Conservation (phyloP, 2,888 invertebrate species). For the Ischnus inquisitorius region DNA sequence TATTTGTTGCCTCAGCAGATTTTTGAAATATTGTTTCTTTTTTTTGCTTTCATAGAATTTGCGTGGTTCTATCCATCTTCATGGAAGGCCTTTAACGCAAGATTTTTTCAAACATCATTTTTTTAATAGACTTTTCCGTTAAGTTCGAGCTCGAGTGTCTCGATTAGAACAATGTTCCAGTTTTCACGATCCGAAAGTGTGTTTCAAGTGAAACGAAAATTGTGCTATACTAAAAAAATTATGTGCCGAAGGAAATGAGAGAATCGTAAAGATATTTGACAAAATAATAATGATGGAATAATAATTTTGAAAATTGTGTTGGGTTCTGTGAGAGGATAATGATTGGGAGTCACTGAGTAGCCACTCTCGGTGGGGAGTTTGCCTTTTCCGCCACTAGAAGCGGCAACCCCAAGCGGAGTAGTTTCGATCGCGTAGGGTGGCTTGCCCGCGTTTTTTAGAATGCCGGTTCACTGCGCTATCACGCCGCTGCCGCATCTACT, state of each 20-base stretch:
- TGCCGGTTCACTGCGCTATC: slow-evolving; percentile 1
- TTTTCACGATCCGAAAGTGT: background rate
- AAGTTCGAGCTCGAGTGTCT: too few relatives aligned
- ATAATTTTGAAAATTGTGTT: background rate
- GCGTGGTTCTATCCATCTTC: too few relatives aligned
- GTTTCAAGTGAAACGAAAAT: background rate
- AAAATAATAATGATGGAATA: background rate
- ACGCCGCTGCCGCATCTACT: background rate
- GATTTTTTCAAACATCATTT: too few relatives aligned
- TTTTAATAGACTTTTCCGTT: too few relatives aligned
- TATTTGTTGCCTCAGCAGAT: too few relatives aligned
- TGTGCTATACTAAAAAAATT: background rate
- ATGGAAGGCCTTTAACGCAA: too few relatives aligned
- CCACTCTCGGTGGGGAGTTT: slow-evolving; percentile 53
- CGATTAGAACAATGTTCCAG: background rate
- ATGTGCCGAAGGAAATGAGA: too few relatives aligned
- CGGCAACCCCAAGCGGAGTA: slow-evolving; percentile 56
- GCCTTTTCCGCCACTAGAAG: slow-evolving; percentile 51
- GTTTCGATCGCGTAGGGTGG: slow-evolving; percentile 68
- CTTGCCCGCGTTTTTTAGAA: slow-evolving; percentile 56
- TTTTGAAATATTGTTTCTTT: too few relatives aligned
- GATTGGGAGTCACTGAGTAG: slow-evolving; percentile 68
- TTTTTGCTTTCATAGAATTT: too few relatives aligned
- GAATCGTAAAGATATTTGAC: background rate
- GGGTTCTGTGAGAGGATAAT: background rate